A percentile compares a stretch with the other conserved stretches of the same genome.
Evolutionary conservation across 2,797 vertebrate species (phyloP).

Genomic region (Morelia viridis): DNA sequence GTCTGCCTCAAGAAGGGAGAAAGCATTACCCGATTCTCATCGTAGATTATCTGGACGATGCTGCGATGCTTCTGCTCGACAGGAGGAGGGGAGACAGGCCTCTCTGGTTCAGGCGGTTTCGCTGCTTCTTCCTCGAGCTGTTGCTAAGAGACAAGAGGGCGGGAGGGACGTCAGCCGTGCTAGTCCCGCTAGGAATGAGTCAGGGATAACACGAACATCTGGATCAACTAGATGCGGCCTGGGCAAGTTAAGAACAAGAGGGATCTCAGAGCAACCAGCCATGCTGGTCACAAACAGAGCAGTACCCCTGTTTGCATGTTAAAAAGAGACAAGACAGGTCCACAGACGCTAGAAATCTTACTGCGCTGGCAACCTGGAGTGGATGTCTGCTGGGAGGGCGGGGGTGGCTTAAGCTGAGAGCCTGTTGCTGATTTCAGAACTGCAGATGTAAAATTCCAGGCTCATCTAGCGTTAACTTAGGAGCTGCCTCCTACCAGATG

Average conservation of each 20-base stretch:
- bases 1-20: background rate
- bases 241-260: constrained; percentile 39
- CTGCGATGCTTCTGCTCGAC: constrained; percentile 99
- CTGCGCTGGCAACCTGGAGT: background rate
- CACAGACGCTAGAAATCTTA: background rate
- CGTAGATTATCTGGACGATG: constrained; percentile 98
- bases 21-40: constrained; percentile 90
- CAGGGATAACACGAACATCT: constrained; percentile 55
- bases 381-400: background rate
- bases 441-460: background rate
- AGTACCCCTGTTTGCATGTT: no score
- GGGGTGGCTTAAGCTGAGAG: background rate
- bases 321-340: background rate
- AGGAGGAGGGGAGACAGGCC: constrained; percentile 94
- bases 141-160: constrained; percentile 85
- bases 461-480: no score
- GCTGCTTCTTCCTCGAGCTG: constrained; percentile 99
- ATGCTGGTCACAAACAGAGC: background rate
- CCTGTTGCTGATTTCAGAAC: background rate
- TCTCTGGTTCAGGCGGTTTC: constrained; percentile 96
- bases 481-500: no score
- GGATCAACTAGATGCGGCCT: constrained; percentile 34
- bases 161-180: background rate
- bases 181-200: constrained; percentile 48
- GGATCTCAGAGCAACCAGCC: background rate